Evolutionary conservation across 2,888 invertebrate species (phyloP).

Genomic region (Macaria liturata): DNA sequence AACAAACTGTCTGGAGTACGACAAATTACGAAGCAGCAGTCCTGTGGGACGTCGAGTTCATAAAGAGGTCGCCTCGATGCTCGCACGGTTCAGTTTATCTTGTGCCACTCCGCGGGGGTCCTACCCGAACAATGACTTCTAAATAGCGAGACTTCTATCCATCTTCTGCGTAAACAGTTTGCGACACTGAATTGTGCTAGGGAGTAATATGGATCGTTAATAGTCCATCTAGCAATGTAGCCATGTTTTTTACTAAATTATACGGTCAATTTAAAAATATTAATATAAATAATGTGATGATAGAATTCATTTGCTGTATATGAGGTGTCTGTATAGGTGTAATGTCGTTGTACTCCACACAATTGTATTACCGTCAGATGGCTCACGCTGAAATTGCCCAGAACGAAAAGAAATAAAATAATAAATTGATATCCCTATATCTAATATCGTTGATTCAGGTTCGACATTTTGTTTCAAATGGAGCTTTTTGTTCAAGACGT

Average conservation of each 20-base stretch:
- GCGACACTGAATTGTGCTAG: too few species aligned
- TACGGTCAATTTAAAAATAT: too few species aligned
- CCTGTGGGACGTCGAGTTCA: slow-evolving; percentile 48
- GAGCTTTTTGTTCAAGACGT: slow-evolving; percentile 9
- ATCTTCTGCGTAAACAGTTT: too few species aligned
- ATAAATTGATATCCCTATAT: slow-evolving; percentile 43
- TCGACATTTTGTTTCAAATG: slow-evolving; percentile 13
- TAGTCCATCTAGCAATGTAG: too few species aligned
- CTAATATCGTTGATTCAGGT: slow-evolving; percentile 43
- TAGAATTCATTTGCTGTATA: too few species aligned
- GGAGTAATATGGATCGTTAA: too few species aligned
- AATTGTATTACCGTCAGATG: slow-evolving; percentile 60
- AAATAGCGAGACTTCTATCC: too few species aligned
- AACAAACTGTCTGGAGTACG: slow-evolving; percentile 42
- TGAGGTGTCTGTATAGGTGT: too few species aligned
- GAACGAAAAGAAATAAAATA: slow-evolving; percentile 57
- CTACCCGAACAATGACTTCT: slow-evolving; percentile 31
- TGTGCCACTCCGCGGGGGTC: slow-evolving; percentile 48
- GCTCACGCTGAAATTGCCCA: slow-evolving; percentile 58
- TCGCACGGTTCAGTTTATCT: slow-evolving; percentile 47
- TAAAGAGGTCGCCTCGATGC: slow-evolving; percentile 45
- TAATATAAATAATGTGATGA: too few species aligned
- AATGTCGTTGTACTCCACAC: slow-evolving; percentile 22
- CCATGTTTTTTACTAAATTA: too few species aligned
- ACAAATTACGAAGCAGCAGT: slow-evolving; percentile 47